Conservation (phyloP, 2,113 vertebrate species). For the Pelecanoides urinatrix region DNA sequence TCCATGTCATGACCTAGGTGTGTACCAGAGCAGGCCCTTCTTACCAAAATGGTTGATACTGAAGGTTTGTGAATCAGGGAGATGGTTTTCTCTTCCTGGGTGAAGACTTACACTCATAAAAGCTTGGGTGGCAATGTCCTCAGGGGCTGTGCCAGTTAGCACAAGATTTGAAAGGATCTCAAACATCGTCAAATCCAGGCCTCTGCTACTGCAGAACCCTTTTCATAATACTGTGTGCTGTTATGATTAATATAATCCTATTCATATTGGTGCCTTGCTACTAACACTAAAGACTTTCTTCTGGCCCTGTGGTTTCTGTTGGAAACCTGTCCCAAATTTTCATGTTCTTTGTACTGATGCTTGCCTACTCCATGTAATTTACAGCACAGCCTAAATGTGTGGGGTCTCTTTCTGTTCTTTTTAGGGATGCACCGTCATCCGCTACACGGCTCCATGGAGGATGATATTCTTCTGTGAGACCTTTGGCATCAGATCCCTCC, state of each 20-base stretch:
- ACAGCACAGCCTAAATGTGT: background rate
- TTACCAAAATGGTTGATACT: background rate
- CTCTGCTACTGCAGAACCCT: background rate
- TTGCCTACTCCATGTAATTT: background rate
- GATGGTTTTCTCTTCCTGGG: background rate
- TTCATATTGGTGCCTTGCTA: background rate
- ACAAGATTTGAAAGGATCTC: background rate
- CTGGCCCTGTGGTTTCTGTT: background rate
- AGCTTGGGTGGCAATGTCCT: background rate
- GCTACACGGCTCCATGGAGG: slow-evolving; percentile 89
- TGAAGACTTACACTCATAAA: background rate
- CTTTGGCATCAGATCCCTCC: slow-evolving; percentile 88
- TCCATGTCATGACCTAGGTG: background rate
- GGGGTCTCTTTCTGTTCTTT: background rate
- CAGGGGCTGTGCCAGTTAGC: background rate
- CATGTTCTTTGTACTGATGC: background rate
- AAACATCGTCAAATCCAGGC: background rate
- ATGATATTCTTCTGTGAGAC: slow-evolving; percentile 90
- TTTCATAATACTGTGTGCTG: background rate
- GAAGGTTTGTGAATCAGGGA: background rate
- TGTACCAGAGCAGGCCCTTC: background rate
- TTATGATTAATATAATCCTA: background rate
- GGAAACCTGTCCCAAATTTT: background rate
- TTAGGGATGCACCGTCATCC: slow-evolving; percentile 90
- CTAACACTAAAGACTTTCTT: background rate